Evolutionary conservation across 2,113 vertebrate genomes (phyloP), one percentile per base, ranked within the genome.

Genomic region (Mastomys natalensis): DNA sequence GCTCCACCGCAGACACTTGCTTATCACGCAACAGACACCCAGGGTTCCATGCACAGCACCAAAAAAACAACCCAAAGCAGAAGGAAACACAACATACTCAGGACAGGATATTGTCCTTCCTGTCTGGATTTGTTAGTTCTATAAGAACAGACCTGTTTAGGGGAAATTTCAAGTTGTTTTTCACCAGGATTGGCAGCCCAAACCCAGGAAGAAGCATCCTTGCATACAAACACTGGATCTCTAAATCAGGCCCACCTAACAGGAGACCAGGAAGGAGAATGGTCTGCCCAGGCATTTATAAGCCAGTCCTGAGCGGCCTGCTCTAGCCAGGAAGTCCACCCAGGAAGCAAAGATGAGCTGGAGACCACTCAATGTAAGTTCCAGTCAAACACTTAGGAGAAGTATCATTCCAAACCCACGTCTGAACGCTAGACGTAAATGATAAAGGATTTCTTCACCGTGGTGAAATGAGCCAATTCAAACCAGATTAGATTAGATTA

Each of bases 111-210:
- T n/a, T 94, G 76, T 43, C 85, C 73, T 81, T 98, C 95, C 53
- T 53, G n/a, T 74, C 96, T 97, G 92, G 96, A 97, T 95, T 97
- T 96, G 48, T 91, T 95, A 13, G 97, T 97, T 80, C 85, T 77
- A 19, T 82, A 82, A 86, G 45, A 86, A 4, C 8, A 89, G 8
- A 73, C 34, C 17, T 24, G 0, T 45, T 85, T 80, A 85, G 70
- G 95, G 0, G 72, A 76, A 72, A 74, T 94, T 40, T 17, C 86
- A 92, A 95, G 45, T 87, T 87, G 3, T 26, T 55, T 45, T n/a
- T 11, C 9, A 37, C 8, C 5, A 37, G 60, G 19, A 17, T 16
- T 84, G 60, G 68, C 43, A 87, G 37, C 11, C 66, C 51, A 95
- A 77, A 64, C 76, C 58, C 48, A 80, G 26, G 37, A 40, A 37